Evolutionary conservation across 2,888 invertebrate species (phyloP), one percentile per base, ranked within the genome.

Genomic region (Aleiodes leptofemur): DNA sequence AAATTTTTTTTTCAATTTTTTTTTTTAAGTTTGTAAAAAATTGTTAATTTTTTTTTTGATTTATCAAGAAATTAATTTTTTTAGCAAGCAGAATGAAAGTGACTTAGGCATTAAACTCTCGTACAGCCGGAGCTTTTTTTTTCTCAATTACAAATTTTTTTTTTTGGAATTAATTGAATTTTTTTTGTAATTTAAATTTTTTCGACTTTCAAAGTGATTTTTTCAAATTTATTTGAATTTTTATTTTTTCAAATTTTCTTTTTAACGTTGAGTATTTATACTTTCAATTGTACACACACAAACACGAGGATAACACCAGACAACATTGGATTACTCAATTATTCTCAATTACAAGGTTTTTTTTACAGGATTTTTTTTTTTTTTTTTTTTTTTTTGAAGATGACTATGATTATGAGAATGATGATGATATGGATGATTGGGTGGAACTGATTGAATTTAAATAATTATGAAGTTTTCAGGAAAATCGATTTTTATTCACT

Each of bases 201-300:
- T 31, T 50, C 29, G 34, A 56, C 51, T 29, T 13, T 38, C 9
- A n/a, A n/a, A 57, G 53, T 13, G 8, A 53, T 16, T 53, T 16
- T 16, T 0, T 5, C 8, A n/a, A 16, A 53, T 31, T 55, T 69
- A 2, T 13, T 11, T 38, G 7, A 11, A 7, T 53, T 66, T 74
- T 59, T 29, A n/a, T n/a, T 61, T 76, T 57, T 61, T 76, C 53
- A 14, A 74, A 53, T 50, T 53, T 34, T 79, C 86, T 55, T 53
- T 34, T 79, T 86, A 88, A 89, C 88, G 86, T 88, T 89, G 88
- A 89, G 89, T 89, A 88, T 88, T 88, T 88, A 88, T 89, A 89
- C 88, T 89, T 89, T 88, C 88, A 88, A 86, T 84, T 86, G 85
- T 87, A 87, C 85, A 87, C 81, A 84, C 87, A 88, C 85, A 88